phyloP scores from a whole-genome alignment of 2,113 vertebrate genomes.

The Antechinus stuartii region DNA sequence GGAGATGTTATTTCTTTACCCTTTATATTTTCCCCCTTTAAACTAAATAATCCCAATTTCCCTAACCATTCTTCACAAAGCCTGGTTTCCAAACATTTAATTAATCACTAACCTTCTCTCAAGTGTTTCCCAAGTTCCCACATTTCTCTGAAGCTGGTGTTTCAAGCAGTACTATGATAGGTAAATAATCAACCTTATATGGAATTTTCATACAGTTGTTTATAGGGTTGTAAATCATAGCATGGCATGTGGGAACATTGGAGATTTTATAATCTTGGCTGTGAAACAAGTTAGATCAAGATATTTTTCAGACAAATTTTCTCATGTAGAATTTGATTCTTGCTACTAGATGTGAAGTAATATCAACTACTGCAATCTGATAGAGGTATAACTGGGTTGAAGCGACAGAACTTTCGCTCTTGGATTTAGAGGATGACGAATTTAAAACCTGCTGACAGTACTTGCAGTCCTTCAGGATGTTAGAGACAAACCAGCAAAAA shows the following conservation, averaged over 20 bases:
- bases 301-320: neutral
- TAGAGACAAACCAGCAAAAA: neutral
- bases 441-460: neutral
- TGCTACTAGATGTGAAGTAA: neutral
- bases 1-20: slow-evolving; percentile 49
- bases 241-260: neutral
- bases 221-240: neutral
- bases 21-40: slow-evolving; percentile 56
- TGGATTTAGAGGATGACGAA: neutral
- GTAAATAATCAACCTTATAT: neutral
- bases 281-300: neutral
- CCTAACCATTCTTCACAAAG: slow-evolving; percentile 45
- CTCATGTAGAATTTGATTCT: neutral
- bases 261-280: neutral
- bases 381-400: neutral
- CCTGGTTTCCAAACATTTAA: slow-evolving; percentile 51
- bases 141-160: neutral
- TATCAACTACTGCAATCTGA: neutral
- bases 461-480: neutral
- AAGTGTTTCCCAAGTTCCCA: neutral
- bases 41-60: slow-evolving; percentile 44
- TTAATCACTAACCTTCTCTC: slow-evolving; percentile 34
- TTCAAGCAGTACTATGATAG: slow-evolving; percentile 42
- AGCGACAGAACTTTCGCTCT: neutral
- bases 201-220: slow-evolving; percentile 21